Conservation (phyloP, 2,797 vertebrate genomes). For the Notolepis coatsorum region DNA sequence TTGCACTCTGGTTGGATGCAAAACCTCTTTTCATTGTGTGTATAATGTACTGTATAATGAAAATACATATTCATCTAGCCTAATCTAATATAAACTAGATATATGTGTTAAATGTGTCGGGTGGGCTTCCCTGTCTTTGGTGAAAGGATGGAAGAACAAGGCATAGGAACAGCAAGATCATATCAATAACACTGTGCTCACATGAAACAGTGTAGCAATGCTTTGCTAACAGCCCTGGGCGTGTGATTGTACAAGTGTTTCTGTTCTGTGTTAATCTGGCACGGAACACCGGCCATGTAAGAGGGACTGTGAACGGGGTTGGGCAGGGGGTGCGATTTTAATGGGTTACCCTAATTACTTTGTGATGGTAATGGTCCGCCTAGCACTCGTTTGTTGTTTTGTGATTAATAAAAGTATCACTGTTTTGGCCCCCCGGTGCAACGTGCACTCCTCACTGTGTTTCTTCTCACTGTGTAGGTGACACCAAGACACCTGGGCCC, state of each 20-base stretch:
- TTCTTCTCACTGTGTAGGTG: neutral
- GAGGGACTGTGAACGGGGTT: slow-evolving; percentile 33
- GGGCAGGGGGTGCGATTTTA: slow-evolving; percentile 49
- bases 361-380: slow-evolving; percentile 50
- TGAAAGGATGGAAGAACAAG: neutral
- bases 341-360: slow-evolving; percentile 63
- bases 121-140: slow-evolving; percentile 4
- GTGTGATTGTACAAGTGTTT: slow-evolving; percentile 23
- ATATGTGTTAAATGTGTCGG: no score
- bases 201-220: slow-evolving; percentile 4
- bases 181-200: slow-evolving; percentile 7
- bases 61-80: no score
- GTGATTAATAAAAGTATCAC: slow-evolving; percentile 37
- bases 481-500: no score
- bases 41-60: no score
- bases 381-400: slow-evolving; percentile 42
- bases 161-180: no score
- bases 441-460: no score
- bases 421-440: slow-evolving; percentile 39
- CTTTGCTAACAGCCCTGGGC: slow-evolving; percentile 14
- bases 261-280: slow-evolving; percentile 20
- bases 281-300: slow-evolving; percentile 30
- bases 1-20: no score
- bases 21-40: no score
- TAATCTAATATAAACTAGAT: no score